Percentiles rank a stretch among this genome's conserved stretches.
These are phyloP conservation scores for Liparis tanakae DNA, from an alignment of 2,797 vertebrate genomes.

Conservation along the genomic window DNA sequence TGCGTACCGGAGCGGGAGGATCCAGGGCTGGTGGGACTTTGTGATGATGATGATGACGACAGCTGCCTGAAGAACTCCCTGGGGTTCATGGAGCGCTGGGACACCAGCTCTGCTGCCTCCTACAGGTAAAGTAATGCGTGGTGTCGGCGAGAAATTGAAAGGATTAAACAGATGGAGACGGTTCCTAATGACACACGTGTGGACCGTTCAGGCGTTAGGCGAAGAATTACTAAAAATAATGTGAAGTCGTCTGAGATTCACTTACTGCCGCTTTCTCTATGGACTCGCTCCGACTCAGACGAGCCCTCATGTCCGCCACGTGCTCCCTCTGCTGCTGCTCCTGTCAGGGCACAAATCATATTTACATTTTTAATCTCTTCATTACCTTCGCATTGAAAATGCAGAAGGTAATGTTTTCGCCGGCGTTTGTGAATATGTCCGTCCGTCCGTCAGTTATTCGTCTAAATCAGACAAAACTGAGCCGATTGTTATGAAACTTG, in stretches of 20 bases:
- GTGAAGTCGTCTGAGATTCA: not conserved
- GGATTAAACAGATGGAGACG: not conserved
- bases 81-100: conserved; percentile 85
- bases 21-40: conserved; percentile 76
- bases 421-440: too few relatives aligned
- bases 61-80: conserved; percentile 88
- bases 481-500: too few relatives aligned
- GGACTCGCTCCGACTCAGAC: conserved; percentile 82
- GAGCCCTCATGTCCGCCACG: conserved; percentile 83
- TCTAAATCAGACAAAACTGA: too few relatives aligned
- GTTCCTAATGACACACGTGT: not conserved
- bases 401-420: too few relatives aligned
- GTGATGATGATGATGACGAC: conserved; percentile 75
- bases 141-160: not conserved
- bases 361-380: conserved; percentile 18
- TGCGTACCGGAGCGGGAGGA: conserved; percentile 78
- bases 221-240: not conserved
- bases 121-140: conserved; percentile 44
- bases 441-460: too few relatives aligned
- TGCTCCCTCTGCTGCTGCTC: conserved; percentile 86
- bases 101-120: conserved; percentile 87
- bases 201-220: not conserved
- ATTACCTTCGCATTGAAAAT: too few relatives aligned
- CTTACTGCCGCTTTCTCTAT: conserved; percentile 89
- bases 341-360: conserved; percentile 64